These are phyloP conservation scores for Uropetala carovei DNA, from an alignment of 2,888 invertebrate genomes.

Conservation along the genomic window DNA sequence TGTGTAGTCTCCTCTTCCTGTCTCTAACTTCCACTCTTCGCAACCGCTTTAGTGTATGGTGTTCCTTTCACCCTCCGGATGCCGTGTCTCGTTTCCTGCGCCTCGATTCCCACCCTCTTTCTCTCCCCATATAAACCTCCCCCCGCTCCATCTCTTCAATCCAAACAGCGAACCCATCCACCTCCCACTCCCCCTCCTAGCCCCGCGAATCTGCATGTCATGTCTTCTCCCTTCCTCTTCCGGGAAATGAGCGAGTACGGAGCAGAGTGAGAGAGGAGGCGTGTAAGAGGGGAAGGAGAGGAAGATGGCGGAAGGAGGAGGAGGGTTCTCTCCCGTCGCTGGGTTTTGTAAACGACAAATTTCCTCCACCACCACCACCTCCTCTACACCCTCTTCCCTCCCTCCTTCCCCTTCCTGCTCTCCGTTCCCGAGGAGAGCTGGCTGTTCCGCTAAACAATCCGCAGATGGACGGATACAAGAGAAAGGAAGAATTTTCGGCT, in stretches of 20 bases:
- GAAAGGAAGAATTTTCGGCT: neutral
- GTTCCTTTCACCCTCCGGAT: slow-evolving; percentile 54
- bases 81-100: slow-evolving; percentile 40
- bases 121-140: too few species aligned
- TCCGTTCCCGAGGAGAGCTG: neutral
- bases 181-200: too few species aligned
- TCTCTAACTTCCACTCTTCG: too few species aligned
- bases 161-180: too few species aligned
- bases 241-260: neutral
- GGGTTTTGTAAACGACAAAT: slow-evolving; percentile 1
- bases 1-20: too few species aligned
- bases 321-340: neutral
- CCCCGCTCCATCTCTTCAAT: too few species aligned
- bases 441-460: neutral
- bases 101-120: neutral
- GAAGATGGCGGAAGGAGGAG: neutral
- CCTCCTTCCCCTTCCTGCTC: neutral
- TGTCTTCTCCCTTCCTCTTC: neutral
- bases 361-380: neutral
- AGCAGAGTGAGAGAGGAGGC: too few species aligned
- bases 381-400: neutral
- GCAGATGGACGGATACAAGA: neutral
- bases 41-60: neutral
- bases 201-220: slow-evolving; percentile 19
- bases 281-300: too few species aligned